Evolutionary conservation across 2,888 invertebrate genomes (phyloP).

Genomic region (Cosmia pyralina): DNA sequence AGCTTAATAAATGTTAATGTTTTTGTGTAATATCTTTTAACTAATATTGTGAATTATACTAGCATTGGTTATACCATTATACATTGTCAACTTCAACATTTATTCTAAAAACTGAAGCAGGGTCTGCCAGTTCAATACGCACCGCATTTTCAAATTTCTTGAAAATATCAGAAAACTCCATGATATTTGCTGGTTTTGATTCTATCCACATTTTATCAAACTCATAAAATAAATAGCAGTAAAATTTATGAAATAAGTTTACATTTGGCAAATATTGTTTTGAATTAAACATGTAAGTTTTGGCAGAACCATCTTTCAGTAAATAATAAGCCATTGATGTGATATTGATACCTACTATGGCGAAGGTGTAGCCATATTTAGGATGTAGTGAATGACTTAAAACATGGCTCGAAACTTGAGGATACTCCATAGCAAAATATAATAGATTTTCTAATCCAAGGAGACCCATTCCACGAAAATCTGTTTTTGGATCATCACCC

Average conservation of each 20-base stretch:
- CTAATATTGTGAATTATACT: conserved; percentile 28
- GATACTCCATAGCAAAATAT: conserved; percentile 95
- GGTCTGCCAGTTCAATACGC: conserved; percentile 92
- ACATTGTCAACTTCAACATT: conserved; percentile 94
- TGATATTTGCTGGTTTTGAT: conserved; percentile 97
- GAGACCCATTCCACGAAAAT: conserved; percentile 99
- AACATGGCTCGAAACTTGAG: conserved; percentile 94
- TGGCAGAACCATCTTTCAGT: conserved; percentile 94
- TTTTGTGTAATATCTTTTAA: conserved; percentile 21
- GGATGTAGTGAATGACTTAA: conserved; percentile 97
- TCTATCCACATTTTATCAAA: conserved; percentile 98
- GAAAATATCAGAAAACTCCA: conserved; percentile 98
- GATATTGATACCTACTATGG: conserved; percentile 98
- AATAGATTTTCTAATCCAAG: conserved; percentile 97
- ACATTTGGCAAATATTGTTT: conserved; percentile 92
- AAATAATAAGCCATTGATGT: conserved; percentile 97
- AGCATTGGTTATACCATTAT: conserved; percentile 59
- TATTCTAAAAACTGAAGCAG: conserved; percentile 93
- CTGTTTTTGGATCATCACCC: conserved; percentile 99
- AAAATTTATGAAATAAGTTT: conserved; percentile 97
- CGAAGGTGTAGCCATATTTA: conserved; percentile 96
- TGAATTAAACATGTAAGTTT: conserved; percentile 97
- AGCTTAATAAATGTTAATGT: conserved; percentile 35
- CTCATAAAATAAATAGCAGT: conserved; percentile 97
- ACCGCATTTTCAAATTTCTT: conserved; percentile 95